Evolutionary conservation across 2,113 vertebrate genomes (phyloP).

Genomic region (Myanophis thanlyinensis): DNA sequence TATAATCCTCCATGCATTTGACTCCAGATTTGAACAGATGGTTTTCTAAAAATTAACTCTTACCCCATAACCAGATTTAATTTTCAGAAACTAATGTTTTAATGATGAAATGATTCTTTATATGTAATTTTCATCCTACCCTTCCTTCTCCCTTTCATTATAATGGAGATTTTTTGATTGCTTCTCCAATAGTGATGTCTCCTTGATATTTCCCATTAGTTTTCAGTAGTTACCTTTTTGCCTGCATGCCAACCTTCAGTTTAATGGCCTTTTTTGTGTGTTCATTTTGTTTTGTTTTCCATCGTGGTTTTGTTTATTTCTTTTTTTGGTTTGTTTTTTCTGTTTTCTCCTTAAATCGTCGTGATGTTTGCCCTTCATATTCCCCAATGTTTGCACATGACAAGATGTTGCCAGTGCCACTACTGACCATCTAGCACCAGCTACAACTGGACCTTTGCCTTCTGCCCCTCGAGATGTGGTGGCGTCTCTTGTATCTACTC

Average conservation of each 20-base stretch:
- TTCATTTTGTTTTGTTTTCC: constrained; percentile 83
- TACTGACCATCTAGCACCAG: constrained; percentile 99
- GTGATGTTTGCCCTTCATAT: constrained; percentile 79
- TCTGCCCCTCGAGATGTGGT: constrained; percentile 93
- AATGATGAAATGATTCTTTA: constrained; percentile 44
- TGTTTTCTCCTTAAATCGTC: constrained; percentile 82
- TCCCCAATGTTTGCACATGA: constrained; percentile 83
- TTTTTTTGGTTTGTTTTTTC: constrained; percentile 81
- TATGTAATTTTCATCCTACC: constrained; percentile 54
- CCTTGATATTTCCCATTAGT: constrained; percentile 66
- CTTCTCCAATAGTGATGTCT: constrained; percentile 59
- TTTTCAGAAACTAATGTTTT: constrained; percentile 27
- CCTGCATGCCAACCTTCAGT: constrained; percentile 82
- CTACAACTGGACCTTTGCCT: constrained; percentile 87
- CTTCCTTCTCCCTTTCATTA: constrained; percentile 61
- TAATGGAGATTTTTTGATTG: constrained; percentile 56
- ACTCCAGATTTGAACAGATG: not conserved
- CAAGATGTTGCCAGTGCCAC: constrained; percentile 99
- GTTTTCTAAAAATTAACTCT: constrained; percentile 13
- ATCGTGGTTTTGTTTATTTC: constrained; percentile 88
- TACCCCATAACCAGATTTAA: not conserved
- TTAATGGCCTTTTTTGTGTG: constrained; percentile 83
- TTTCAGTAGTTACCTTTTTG: constrained; percentile 64
- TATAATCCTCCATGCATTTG: not conserved
- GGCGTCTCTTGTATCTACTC: constrained; percentile 96